Evolutionary conservation across 2,113 vertebrate genomes (phyloP).

Genomic region (Ginglymostoma cirratum): DNA sequence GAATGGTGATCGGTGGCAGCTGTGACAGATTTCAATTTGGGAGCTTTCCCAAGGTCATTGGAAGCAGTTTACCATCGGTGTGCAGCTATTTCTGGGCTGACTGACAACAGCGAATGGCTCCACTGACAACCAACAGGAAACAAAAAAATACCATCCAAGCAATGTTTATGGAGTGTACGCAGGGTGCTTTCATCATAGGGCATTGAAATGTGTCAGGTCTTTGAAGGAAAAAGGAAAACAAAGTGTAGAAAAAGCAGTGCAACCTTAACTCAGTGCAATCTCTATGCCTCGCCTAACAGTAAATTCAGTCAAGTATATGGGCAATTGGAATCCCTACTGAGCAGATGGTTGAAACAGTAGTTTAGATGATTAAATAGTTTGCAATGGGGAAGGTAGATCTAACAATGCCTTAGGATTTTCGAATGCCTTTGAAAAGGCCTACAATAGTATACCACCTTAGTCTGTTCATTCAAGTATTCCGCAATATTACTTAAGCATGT

Average conservation of each 20-base stretch:
- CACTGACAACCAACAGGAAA: not conserved
- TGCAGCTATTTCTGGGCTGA: not conserved
- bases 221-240: not conserved
- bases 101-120: not conserved
- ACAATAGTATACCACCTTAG: not conserved
- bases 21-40: not conserved
- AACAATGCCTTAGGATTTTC: not conserved
- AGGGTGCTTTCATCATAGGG: not conserved
- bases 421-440: not conserved
- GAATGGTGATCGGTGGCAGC: not conserved
- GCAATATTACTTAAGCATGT: not conserved
- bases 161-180: not conserved
- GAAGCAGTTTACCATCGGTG: not conserved
- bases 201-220: constrained; percentile 12
- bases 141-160: not conserved
- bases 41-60: not conserved
- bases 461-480: not conserved
- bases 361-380: not conserved
- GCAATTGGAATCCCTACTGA: not conserved
- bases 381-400: too few species aligned
- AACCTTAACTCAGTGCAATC: not conserved
- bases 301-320: not conserved
- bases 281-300: not conserved
- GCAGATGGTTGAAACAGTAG: not conserved
- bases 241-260: not conserved